These are phyloP conservation scores for Apamea monoglypha DNA, from an alignment of 2,888 invertebrate genomes.

Conservation along the genomic window DNA sequence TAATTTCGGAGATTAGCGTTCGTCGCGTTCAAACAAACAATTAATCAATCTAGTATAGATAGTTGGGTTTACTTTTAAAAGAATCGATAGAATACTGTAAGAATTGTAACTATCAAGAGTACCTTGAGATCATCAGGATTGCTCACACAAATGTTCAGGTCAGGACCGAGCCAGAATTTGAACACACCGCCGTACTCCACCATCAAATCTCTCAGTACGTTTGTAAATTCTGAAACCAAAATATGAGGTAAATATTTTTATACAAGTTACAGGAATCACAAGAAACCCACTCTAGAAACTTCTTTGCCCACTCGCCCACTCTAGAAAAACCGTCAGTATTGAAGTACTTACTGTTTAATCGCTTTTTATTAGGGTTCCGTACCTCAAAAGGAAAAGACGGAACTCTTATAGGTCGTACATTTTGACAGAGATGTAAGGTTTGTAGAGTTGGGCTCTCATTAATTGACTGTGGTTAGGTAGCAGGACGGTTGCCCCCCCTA, in stretches of 20 bases:
- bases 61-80: not conserved
- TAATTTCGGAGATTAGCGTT: too few species aligned
- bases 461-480: too few species aligned
- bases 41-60: not conserved
- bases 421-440: too few species aligned
- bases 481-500: too few species aligned
- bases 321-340: too few species aligned
- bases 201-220: slow-evolving; percentile 69
- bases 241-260: not conserved
- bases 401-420: too few species aligned
- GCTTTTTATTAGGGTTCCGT: too few species aligned
- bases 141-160: slow-evolving; percentile 79
- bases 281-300: not conserved
- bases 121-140: slow-evolving; percentile 84
- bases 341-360: too few species aligned
- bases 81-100: not conserved
- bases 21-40: too few species aligned
- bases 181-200: slow-evolving; percentile 74
- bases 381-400: too few species aligned
- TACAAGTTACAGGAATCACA: not conserved
- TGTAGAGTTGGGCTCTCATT: too few species aligned
- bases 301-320: too few species aligned
- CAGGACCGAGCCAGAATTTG: slow-evolving; percentile 83
- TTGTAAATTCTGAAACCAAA: slow-evolving; percentile 76
- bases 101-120: not conserved